Conservation (phyloP, 2,888 invertebrate genomes). For the Caenorhabditis imperialis region DNA sequence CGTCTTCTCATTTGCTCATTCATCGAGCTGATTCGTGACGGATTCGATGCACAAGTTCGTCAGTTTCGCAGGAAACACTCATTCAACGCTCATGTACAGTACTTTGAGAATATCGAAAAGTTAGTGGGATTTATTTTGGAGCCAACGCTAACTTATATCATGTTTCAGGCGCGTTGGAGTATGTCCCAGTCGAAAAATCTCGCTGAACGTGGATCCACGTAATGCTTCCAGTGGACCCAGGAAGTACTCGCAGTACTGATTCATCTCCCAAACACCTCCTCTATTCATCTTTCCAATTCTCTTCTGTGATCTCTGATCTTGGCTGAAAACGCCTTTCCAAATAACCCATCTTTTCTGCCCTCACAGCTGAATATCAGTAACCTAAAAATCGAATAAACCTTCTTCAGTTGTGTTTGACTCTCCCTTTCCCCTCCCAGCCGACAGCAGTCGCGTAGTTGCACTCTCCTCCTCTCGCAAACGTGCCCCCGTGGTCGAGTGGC, state of each 20-base stretch:
- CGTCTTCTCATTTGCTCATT: constrained; percentile 71
- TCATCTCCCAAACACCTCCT: neutral
- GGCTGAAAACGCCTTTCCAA: neutral
- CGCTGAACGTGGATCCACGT: constrained; percentile 55
- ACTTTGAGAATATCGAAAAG: constrained; percentile 64
- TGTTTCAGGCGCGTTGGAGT: constrained; percentile 59
- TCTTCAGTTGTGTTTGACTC: neutral
- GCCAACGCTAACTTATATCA: neutral
- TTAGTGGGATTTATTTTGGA: constrained; percentile 9
- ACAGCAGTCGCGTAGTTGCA: neutral
- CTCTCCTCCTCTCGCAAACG: neutral
- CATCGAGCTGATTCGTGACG: constrained; percentile 71
- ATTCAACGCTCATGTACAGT: constrained; percentile 65
- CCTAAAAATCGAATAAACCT: too few species aligned
- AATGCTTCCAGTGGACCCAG: constrained; percentile 17
- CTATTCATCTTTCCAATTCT: neutral
- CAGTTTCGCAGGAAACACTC: constrained; percentile 65
- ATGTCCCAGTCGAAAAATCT: constrained; percentile 58
- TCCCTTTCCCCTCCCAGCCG: neutral
- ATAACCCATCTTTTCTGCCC: neutral
- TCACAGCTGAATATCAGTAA: neutral
- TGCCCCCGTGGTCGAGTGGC: constrained; percentile 13
- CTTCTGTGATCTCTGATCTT: constrained; percentile 9
- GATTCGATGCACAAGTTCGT: constrained; percentile 66
- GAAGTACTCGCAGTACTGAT: constrained; percentile 45